Percentiles rank a stretch among this genome's conserved stretches.
Conservation (phyloP, 2,113 vertebrate genomes). For the Fukomys damarensis region DNA sequence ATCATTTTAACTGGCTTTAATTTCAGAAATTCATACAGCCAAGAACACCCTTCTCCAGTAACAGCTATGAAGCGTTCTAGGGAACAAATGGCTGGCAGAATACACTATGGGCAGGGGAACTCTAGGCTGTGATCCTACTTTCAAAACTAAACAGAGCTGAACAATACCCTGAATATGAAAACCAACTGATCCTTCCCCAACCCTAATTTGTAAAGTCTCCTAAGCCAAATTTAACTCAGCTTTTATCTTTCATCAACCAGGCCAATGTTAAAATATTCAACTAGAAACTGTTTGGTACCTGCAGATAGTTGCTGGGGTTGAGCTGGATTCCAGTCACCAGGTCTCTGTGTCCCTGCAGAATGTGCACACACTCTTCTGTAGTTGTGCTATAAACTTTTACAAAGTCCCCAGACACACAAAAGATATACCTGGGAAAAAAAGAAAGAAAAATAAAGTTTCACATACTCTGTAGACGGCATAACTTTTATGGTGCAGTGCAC, state of each 20-base stretch:
- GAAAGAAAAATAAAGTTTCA: background rate
- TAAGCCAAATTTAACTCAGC: background rate
- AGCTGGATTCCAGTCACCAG: conserved; percentile 92
- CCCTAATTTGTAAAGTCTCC: background rate
- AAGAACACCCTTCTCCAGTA: background rate
- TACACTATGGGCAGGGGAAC: background rate
- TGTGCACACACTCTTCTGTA: conserved; percentile 93
- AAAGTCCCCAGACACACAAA: conserved; percentile 92
- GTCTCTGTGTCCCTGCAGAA: conserved; percentile 91
- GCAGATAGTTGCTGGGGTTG: conserved; percentile 93
- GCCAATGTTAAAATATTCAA: background rate
- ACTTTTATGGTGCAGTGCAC: background rate
- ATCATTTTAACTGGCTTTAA: background rate
- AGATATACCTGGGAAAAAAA: conserved; percentile 88
- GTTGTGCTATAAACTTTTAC: conserved; percentile 93
- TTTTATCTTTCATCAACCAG: background rate
- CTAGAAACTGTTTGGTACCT: conserved; percentile 85
- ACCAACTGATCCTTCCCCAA: background rate
- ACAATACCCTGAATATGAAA: background rate
- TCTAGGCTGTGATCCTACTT: background rate
- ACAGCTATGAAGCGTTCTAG: background rate
- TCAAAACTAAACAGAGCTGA: background rate
- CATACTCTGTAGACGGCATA: background rate
- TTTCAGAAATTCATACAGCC: background rate
- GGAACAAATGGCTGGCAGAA: background rate